Evolutionary conservation across 2,888 invertebrate genomes (phyloP).

Genomic region (Cyaniris semiargus): DNA sequence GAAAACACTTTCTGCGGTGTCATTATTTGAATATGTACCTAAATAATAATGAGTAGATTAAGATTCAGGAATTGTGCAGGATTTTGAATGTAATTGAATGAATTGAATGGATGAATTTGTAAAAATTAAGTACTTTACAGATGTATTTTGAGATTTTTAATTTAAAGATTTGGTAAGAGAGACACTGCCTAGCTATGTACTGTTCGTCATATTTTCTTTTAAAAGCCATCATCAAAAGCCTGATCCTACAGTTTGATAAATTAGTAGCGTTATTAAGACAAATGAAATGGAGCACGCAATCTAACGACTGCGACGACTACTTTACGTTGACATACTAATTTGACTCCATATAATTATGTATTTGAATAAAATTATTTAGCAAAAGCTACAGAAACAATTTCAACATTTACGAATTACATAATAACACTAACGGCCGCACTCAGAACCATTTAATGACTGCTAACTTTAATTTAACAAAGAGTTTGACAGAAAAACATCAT

Average conservation of each 20-base stretch:
- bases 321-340: no score
- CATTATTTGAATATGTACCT: not conserved
- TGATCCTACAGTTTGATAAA: not conserved
- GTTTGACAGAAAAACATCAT: no score
- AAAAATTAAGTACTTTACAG: not conserved
- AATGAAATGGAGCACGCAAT: not conserved
- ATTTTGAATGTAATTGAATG: not conserved
- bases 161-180: not conserved
- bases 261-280: not conserved
- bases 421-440: not conserved
- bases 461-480: not conserved
- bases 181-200: not conserved
- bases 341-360: no score
- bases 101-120: not conserved
- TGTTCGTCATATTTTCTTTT: not conserved
- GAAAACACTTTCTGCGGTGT: not conserved
- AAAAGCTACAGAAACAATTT: no score
- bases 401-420: no score
- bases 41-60: not conserved
- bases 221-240: not conserved
- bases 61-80: slow-evolving; percentile 3
- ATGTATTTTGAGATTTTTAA: not conserved
- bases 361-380: no score
- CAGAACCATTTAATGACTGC: not conserved
- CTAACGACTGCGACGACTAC: no score